phyloP scores from a whole-genome alignment of 1,140 invertebrate species.

The Procambarus virginalis region DNA sequence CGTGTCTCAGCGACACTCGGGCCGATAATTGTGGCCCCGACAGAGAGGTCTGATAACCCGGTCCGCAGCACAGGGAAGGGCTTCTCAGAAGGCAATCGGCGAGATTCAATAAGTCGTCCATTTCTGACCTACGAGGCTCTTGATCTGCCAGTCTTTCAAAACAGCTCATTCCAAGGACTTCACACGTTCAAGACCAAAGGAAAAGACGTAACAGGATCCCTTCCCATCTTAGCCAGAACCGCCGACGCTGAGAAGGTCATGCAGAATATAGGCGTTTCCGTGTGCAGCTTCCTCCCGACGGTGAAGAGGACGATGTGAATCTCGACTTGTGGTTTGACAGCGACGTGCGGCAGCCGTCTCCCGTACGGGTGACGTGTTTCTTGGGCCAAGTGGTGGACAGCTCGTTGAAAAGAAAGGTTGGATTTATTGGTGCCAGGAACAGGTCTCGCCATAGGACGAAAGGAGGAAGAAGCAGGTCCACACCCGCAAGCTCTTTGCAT shows the following conservation, averaged over 20 bases:
- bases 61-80: not conserved
- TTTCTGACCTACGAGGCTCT: not conserved
- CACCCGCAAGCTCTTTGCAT: no score
- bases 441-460: not conserved
- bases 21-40: not conserved
- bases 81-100: no score
- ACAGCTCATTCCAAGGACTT: not conserved
- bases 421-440: not conserved
- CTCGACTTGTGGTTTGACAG: not conserved
- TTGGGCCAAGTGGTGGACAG: not conserved
- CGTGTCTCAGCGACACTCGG: not conserved
- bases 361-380: not conserved
- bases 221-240: not conserved
- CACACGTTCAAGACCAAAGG: not conserved
- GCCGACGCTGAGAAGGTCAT: not conserved
- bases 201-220: not conserved
- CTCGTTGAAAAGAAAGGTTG: not conserved
- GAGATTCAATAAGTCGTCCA: not conserved
- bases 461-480: not conserved
- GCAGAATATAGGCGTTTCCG: not conserved
- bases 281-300: not conserved
- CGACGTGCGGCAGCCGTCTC: not conserved
- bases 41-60: not conserved
- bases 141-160: not conserved
- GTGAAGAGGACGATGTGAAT: not conserved